These are phyloP conservation scores for Ernsta delagoae DNA, from an alignment of 2,888 invertebrate genomes.

Conservation along the genomic window DNA sequence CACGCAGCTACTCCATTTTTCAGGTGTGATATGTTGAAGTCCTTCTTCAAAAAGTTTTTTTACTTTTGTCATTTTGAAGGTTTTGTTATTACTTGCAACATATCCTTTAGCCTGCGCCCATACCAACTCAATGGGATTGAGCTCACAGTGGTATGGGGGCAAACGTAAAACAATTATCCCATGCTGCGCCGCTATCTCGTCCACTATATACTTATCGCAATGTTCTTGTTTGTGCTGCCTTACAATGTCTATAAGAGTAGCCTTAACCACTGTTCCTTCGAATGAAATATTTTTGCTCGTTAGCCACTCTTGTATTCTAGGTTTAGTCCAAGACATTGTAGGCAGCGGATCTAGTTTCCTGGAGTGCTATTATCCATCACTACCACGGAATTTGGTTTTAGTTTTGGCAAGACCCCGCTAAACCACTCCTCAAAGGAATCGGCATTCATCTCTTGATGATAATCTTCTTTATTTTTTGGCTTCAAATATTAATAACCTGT, in stretches of 20 bases:
- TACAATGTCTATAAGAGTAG: neutral
- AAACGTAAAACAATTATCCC: constrained; percentile 4
- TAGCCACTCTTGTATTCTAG: neutral
- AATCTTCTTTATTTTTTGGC: constrained; percentile 41
- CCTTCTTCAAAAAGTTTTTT: constrained; percentile 4
- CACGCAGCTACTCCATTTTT: neutral
- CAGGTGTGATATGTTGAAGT: constrained; percentile 4
- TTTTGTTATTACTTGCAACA: constrained; percentile 4
- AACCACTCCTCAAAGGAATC: constrained; percentile 44
- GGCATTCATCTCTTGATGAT: constrained; percentile 46
- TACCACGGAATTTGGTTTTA: constrained; percentile 40
- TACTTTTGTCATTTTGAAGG: neutral
- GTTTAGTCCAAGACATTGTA: constrained; percentile 2
- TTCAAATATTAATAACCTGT: constrained; percentile 23
- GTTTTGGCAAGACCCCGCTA: constrained; percentile 40
- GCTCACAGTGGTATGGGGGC: neutral
- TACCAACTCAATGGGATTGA: constrained; percentile 36
- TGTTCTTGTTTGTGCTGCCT: neutral
- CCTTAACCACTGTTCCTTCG: neutral
- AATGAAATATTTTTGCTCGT: neutral
- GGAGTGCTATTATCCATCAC: too few species aligned
- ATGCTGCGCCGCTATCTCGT: constrained; percentile 4
- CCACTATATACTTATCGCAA: constrained; percentile 4
- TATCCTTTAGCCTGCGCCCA: constrained; percentile 35
- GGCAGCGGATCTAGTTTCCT: neutral